phyloP scores from a whole-genome alignment of 92 coral and sea anemone species.

The Siderastrea radians region DNA sequence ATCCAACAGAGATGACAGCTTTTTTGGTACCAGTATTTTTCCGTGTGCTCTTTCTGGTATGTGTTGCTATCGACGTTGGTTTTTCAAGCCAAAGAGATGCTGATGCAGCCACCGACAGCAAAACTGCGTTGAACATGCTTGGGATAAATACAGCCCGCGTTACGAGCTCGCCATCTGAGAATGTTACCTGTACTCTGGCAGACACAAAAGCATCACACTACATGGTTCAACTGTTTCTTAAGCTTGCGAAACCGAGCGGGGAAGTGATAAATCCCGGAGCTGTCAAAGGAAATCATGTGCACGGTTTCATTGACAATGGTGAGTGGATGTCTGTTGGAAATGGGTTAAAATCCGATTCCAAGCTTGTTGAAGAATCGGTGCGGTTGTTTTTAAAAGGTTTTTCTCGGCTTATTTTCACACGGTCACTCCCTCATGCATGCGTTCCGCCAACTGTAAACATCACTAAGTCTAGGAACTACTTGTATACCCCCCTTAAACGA shows the following conservation, averaged over 20 bases:
- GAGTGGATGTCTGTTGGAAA: slow-evolving; percentile 8
- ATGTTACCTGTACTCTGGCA: background rate
- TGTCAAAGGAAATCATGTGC: slow-evolving; percentile 15
- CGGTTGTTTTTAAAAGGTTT: too few species aligned
- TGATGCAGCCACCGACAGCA: background rate
- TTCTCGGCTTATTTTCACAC: too few species aligned
- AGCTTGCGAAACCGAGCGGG: background rate
- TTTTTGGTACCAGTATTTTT: background rate
- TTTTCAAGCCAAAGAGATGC: background rate
- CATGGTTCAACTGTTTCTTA: slow-evolving; percentile 14
- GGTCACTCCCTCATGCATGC: too few species aligned
- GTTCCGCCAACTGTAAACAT: too few species aligned
- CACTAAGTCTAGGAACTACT: too few species aligned
- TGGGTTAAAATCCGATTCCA: background rate
- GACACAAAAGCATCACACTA: background rate
- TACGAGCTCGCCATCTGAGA: background rate
- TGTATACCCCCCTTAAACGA: too few species aligned
- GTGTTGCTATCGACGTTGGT: background rate
- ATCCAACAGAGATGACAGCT: background rate
- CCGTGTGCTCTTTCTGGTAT: background rate
- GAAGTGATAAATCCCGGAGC: background rate
- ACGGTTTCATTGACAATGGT: slow-evolving; percentile 29
- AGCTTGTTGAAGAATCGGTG: background rate
- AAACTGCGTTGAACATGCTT: background rate
- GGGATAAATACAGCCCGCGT: background rate